Evolutionary conservation across 2,113 vertebrate species (phyloP).

Genomic region (Neogale vison): DNA sequence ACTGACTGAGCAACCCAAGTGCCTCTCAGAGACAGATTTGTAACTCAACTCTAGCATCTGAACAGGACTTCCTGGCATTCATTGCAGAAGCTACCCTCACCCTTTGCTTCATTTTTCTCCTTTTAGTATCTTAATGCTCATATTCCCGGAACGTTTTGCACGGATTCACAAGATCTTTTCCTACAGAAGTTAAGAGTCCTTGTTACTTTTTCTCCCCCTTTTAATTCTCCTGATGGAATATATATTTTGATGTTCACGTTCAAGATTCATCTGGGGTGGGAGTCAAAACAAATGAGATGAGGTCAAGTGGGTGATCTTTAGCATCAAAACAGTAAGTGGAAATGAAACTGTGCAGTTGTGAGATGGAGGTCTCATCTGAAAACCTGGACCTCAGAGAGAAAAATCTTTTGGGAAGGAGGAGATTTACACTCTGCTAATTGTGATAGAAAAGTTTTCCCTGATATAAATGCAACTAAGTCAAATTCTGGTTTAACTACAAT

Average conservation of each 20-base stretch:
- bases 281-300: background rate
- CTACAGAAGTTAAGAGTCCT: background rate
- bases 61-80: background rate
- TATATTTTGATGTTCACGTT: background rate
- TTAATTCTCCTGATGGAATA: background rate
- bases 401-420: background rate
- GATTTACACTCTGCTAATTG: background rate
- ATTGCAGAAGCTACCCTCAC: background rate
- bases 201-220: background rate
- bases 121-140: background rate
- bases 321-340: background rate
- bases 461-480: background rate
- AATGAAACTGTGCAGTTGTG: background rate
- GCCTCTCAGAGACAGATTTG: background rate
- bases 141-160: background rate
- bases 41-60: background rate
- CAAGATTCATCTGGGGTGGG: background rate
- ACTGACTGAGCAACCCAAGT: background rate
- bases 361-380: background rate
- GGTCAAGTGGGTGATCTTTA: background rate
- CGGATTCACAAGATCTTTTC: background rate
- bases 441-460: background rate
- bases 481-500: background rate
- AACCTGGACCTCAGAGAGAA: background rate
- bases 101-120: background rate